Conservation (phyloP, 2,113 vertebrate species). For the Vanacampus margaritifer region DNA sequence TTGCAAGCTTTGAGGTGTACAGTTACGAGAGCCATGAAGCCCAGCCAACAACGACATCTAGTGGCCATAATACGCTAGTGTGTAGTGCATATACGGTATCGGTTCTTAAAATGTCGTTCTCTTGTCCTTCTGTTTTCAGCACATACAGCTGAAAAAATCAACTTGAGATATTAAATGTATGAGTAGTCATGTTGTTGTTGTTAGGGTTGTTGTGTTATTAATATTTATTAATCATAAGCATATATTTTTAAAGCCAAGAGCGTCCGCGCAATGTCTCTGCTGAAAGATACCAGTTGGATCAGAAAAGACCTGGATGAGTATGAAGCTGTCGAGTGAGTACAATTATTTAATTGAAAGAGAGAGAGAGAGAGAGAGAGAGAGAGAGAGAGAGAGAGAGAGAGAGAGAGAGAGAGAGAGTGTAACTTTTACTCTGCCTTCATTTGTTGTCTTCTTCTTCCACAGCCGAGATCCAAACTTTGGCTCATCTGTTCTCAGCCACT, state of each 20-base stretch:
- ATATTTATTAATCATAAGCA: neutral
- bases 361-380: too few species aligned
- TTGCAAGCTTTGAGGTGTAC: too few species aligned
- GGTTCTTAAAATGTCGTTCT: neutral
- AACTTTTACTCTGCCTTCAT: conserved; percentile 6
- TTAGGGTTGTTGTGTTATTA: too few species aligned
- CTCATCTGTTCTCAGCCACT: conserved; percentile 52
- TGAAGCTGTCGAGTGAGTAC: conserved; percentile 68
- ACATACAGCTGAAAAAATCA: conserved; percentile 31
- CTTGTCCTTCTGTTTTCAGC: neutral
- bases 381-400: too few species aligned
- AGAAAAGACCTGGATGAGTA: conserved; percentile 78
- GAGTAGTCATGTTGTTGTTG: neutral
- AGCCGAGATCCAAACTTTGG: conserved; percentile 87
- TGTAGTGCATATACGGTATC: neutral
- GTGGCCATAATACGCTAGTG: conserved; percentile 17
- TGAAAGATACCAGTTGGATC: conserved; percentile 94
- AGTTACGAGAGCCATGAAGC: neutral
- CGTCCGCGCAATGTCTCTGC: conserved; percentile 40
- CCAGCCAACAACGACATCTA: conserved; percentile 29
- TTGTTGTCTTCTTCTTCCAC: conserved; percentile 33
- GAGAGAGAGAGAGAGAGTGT: too few species aligned
- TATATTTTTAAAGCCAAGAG: neutral
- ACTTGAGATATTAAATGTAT: conserved; percentile 35
- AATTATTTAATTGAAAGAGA: too few species aligned